Base-by-base conservation (phyloP, 2,113 vertebrate genomes). In the Mus spicilegus region DNA sequence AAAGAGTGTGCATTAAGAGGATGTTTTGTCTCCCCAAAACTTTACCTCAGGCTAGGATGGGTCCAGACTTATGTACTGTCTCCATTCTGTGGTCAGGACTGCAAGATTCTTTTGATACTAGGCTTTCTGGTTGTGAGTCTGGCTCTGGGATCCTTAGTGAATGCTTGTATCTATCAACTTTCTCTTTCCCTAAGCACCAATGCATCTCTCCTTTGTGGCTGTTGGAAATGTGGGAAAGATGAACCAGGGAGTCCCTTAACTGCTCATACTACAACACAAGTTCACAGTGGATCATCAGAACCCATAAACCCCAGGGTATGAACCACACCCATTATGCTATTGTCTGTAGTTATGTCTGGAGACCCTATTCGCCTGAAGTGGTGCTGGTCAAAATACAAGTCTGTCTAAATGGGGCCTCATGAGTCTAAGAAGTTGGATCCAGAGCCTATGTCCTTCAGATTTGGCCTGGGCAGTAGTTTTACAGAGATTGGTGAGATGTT, bases 261-360 rank as follows among this genome's bases (percentile, higher is more conserved):
- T 24, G 1, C 16, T 5, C 11, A 73, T 11, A 24, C 6, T 30
- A 24, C 1, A 61, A 54, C 10, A 24, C 11, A 63, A 26, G 5
- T 14, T 82, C 13, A 51, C 16, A 54, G 22, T 28, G 42, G 22
- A 61, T 72, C n/a, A 33, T 14, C 39, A 63, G 33, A 72, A 22
- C 10, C 28, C 33, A 39, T 16, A 61, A 89, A 19, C 10, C n/a
- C 16, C 12, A 4, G 13, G 1, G 0, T n/a, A 61, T 16, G 20
- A 10, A 3, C 22, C 26, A 81, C 1, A 2, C 0, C 24, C 7
- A n/a, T 17, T 11, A 14, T 73, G 33, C 17, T 42, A 6, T 42
- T 33, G 30, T 63, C 16, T 39, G 5, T 3, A 16, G 3, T 5
- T 19, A 4, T 49, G 16, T 12, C 5, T 26, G 39, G 22, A 46